phyloP scores from a whole-genome alignment of 2,888 invertebrate species.

The Bellardia pandia region DNA sequence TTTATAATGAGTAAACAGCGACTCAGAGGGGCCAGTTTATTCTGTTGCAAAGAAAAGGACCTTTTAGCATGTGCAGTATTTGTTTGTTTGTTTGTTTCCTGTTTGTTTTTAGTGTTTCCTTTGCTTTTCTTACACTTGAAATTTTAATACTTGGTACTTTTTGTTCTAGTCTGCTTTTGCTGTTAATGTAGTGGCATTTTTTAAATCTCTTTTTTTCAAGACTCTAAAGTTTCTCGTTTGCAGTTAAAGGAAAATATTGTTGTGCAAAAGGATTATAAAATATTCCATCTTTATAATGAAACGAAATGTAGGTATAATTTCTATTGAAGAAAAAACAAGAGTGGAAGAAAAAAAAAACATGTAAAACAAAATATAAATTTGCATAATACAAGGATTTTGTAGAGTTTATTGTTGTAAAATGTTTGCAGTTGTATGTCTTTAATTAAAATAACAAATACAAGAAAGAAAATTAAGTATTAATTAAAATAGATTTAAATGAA shows the following conservation, averaged over 20 bases:
- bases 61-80: slow-evolving; percentile 13
- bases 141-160: slow-evolving; percentile 26
- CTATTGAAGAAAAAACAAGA: slow-evolving; percentile 9
- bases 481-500: too few species aligned
- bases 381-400: slow-evolving; percentile 46
- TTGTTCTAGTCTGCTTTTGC: slow-evolving; percentile 14
- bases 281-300: slow-evolving; percentile 22
- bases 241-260: neutral
- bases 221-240: slow-evolving; percentile 11
- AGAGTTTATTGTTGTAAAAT: neutral
- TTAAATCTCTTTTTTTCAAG: neutral
- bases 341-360: neutral
- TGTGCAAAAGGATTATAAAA: slow-evolving; percentile 38
- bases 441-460: slow-evolving; percentile 47
- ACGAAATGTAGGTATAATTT: slow-evolving; percentile 35
- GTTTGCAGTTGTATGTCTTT: neutral
- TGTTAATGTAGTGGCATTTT: slow-evolving; percentile 14
- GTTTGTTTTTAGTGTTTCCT: slow-evolving; percentile 47
- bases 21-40: slow-evolving; percentile 32
- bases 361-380: slow-evolving; percentile 30
- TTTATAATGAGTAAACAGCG: neutral
- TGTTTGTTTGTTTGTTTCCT: slow-evolving; percentile 49
- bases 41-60: neutral
- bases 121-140: slow-evolving; percentile 55
- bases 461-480: neutral